Evolutionary conservation across 2,888 invertebrate species (phyloP).

Genomic region (Dicycla oo): DNA sequence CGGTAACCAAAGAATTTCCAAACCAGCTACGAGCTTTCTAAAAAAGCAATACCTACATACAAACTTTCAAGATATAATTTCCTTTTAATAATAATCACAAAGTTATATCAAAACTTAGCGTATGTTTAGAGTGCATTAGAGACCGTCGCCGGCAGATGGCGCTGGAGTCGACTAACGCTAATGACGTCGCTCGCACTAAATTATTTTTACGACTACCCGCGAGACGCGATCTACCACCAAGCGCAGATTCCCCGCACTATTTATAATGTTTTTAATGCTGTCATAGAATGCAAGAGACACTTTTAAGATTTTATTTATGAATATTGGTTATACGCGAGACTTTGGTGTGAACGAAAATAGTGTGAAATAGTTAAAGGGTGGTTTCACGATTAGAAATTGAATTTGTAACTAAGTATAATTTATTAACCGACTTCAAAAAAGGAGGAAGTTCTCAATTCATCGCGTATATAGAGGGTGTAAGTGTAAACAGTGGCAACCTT

Average conservation of each 20-base stretch:
- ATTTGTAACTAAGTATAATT: background rate
- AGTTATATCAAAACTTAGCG: constrained; percentile 59
- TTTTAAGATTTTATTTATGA: constrained; percentile 54
- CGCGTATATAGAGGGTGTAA: no score
- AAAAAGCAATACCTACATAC: background rate
- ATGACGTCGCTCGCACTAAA: constrained; percentile 86
- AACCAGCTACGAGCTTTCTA: background rate
- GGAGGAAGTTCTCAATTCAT: no score
- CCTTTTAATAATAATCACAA: constrained; percentile 43
- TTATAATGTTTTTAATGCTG: constrained; percentile 60
- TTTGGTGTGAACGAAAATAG: constrained; percentile 25
- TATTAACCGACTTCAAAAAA: no score
- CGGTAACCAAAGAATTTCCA: background rate
- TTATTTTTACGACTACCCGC: constrained; percentile 87
- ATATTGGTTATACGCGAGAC: constrained; percentile 11
- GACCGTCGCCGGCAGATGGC: constrained; percentile 78
- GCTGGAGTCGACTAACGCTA: constrained; percentile 74
- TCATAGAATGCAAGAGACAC: constrained; percentile 52
- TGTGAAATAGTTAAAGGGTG: background rate
- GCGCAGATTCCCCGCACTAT: constrained; percentile 59
- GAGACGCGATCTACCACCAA: constrained; percentile 70
- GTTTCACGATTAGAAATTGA: background rate
- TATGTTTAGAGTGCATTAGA: constrained; percentile 66
- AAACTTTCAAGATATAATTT: constrained; percentile 24
- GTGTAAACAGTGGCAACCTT: no score